These are phyloP conservation scores for Hoplostethus atlanticus DNA, from an alignment of 2,797 vertebrate genomes.

Conservation along the genomic window DNA sequence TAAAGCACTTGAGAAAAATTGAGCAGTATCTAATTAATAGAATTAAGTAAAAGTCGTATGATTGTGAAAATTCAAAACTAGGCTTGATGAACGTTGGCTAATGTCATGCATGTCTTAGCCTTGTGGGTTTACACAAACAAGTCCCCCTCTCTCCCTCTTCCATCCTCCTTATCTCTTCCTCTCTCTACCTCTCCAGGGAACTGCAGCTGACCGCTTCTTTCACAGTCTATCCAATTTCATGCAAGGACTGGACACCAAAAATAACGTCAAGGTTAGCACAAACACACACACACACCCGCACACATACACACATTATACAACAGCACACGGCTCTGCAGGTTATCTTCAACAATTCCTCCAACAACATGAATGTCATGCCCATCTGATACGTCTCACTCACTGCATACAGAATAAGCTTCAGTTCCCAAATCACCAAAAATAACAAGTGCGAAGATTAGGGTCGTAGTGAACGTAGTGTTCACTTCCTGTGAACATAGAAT, in stretches of 20 bases:
- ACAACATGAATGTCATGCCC: neutral
- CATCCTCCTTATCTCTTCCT: neutral
- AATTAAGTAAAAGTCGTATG: no score
- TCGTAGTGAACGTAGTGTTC: no score
- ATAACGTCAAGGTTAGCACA: constrained; percentile 93
- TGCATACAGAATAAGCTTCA: neutral
- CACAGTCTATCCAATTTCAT: constrained; percentile 91
- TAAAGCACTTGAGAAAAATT: no score
- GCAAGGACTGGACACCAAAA: constrained; percentile 92
- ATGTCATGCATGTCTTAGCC: no score
- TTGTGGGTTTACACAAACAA: constrained; percentile 13
- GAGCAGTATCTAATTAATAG: no score
- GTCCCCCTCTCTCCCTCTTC: neutral
- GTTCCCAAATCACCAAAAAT: no score
- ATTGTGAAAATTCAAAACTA: no score
- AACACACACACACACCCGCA: neutral
- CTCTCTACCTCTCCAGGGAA: constrained; percentile 81
- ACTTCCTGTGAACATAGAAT: no score
- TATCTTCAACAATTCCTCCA: neutral
- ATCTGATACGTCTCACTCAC: neutral
- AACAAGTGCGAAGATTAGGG: no score
- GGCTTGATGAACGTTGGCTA: no score
- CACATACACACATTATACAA: constrained; percentile 20
- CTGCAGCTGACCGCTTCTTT: constrained; percentile 93
- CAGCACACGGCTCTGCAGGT: constrained; percentile 11